phyloP scores from a whole-genome alignment of 2,797 vertebrate species.

The Helostoma temminkii region DNA sequence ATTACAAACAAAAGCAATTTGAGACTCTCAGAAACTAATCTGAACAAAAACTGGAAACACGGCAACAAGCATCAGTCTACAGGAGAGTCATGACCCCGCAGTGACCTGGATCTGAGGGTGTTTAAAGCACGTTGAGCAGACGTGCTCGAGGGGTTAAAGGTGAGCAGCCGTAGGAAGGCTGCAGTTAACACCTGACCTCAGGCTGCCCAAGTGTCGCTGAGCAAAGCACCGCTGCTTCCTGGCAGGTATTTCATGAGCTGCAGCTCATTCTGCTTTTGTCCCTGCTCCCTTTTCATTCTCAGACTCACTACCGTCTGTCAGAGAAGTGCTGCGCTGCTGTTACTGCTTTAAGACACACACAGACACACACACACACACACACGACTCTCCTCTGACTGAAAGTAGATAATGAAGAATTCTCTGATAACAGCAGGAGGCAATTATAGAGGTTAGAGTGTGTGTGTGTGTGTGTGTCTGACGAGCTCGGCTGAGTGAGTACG shows the following conservation, averaged over 20 bases:
- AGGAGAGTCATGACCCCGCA: neutral
- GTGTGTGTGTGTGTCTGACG: constrained; percentile 6
- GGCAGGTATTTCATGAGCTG: too few relatives aligned
- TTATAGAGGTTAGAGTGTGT: constrained; percentile 53
- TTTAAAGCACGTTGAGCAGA: neutral
- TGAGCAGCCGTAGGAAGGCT: neutral
- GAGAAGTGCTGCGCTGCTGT: neutral
- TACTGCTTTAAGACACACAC: neutral
- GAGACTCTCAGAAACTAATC: too few relatives aligned
- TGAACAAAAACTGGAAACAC: too few relatives aligned
- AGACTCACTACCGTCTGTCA: constrained; percentile 22
- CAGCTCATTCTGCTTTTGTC: too few relatives aligned
- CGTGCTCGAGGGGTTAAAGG: constrained; percentile 1
- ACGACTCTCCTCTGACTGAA: constrained; percentile 47
- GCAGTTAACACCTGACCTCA: neutral
- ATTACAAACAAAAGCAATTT: too few relatives aligned
- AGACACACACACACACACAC: constrained; percentile 11
- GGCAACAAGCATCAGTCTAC: too few relatives aligned
- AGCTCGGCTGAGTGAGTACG: constrained; percentile 14
- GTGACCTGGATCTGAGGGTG: neutral
- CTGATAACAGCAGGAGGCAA: constrained; percentile 70
- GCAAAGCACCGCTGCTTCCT: neutral
- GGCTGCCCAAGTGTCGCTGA: neutral
- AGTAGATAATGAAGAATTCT: constrained; percentile 78
- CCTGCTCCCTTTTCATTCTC: neutral